Conservation (phyloP, 2,113 vertebrate species). For the Leuciscus idus region DNA sequence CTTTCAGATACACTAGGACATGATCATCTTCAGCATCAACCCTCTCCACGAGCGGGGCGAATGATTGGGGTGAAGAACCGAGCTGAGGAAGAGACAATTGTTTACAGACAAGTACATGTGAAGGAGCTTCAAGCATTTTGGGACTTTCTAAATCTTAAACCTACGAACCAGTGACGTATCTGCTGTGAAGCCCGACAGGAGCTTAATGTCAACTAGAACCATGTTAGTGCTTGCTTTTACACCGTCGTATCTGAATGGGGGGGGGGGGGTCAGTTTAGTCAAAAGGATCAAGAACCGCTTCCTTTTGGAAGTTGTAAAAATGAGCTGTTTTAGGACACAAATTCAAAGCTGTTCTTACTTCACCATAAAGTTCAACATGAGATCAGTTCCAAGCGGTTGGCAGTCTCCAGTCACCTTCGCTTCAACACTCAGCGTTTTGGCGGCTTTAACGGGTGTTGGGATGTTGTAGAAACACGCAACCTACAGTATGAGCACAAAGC, state of each 20-base stretch:
- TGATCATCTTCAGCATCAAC: constrained; percentile 59
- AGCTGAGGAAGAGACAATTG: no score
- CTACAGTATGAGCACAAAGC: constrained; percentile 42
- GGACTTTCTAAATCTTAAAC: background rate
- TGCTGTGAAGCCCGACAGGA: background rate
- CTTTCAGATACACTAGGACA: constrained; percentile 65
- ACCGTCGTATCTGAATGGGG: no score
- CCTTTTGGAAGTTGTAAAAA: background rate
- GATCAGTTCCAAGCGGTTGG: background rate
- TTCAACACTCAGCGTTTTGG: constrained; percentile 42
- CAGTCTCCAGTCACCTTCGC: constrained; percentile 41
- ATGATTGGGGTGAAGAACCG: background rate
- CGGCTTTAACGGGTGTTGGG: constrained; percentile 54
- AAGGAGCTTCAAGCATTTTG: no score
- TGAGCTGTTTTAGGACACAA: background rate
- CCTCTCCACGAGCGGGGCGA: background rate
- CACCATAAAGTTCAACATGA: background rate
- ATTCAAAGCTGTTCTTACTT: background rate
- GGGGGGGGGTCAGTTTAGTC: background rate
- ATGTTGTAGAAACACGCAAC: constrained; percentile 66
- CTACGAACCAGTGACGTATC: background rate
- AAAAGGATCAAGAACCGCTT: background rate
- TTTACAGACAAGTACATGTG: no score
- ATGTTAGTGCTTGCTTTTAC: no score
- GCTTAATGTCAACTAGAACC: no score